Base-by-base conservation (phyloP, 2,797 vertebrate species). In the Graptemys geographica region DNA sequence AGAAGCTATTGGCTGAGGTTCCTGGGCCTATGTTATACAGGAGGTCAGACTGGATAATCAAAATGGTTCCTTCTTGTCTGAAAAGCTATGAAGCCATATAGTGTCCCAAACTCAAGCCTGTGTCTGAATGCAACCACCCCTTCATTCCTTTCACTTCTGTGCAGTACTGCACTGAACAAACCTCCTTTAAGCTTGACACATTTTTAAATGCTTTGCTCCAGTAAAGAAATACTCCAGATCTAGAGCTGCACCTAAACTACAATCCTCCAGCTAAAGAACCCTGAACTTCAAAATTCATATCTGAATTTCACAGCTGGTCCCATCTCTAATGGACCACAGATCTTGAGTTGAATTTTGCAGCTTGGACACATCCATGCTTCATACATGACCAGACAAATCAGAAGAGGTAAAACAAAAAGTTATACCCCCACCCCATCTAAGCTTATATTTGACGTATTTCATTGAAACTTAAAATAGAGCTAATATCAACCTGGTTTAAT, bases 91-190 rank as follows among this genome's bases (percentile, higher is more conserved):
- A 76, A 47, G 4, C 25, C 25, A 76, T 41, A 69, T 16, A 91
- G 87, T 72, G 19, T 72, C 18, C 92, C 57, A 47, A 33, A 91
- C 89, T 89, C 13, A 93, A 92, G 69, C 59, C 37, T 83, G 86
- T 92, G 85, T 33, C 11, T 44, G 33, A 72, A 33, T 8, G 51
- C 47, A 93, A 85, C 3, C 3, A 2, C 62, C 15, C 2, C 44
- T 89, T 78, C 57, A 8, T 52, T 90, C 56, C 83, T 86, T 89
- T 74, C 79, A 31, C n/a, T 49, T 44, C 8, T 47, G 3, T 72
- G 92, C 90, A 81, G 83, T 93, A 59, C 18, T 56, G 51, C 52
- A 18, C 57, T 93, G 80, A 72, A 9, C 0, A 0, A 84, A 62
- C 23, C 53, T 84, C 21, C 37, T 90, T 91, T 28, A 37, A 19